Base-by-base conservation (phyloP, 2,797 vertebrate species). In the Hemibagrus guttatus region DNA sequence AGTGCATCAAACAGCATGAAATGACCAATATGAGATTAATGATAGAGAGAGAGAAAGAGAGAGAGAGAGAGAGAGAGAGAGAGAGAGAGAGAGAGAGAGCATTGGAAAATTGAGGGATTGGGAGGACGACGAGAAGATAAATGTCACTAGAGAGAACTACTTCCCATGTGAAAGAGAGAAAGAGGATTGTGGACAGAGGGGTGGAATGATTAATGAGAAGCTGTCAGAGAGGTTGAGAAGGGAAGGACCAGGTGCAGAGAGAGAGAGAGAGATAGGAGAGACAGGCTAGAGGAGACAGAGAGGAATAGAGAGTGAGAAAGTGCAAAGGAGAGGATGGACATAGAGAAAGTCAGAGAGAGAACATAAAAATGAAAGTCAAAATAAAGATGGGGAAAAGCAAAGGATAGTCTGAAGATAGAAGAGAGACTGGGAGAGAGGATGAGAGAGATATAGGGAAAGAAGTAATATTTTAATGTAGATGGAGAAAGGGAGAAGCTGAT, bases 161-260 rank as follows among this genome's bases (percentile, higher is more conserved):
- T 85, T 46, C 83, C 54, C 63, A 39, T 86, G 81, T 89, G 85
- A 89, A 84, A 76, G 78, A 83, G 74, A 90, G 87, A 91, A 83
- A 86, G 26, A 46, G 66, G 39, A 90, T n/a, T 56, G 72, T 68
- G 42, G 86, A 93, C 85, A 88, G 83, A 90, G 71, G 88, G 26
- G 83, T 23, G 56, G 28, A 86, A 94, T 96, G 95, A 95, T 96
- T 94, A 95, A 96, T 96, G 95, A 91, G 92, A 91, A 88, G 89
- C 93, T 95, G 94, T 94, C 94, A 94, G 84, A 93, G 89, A 92
- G 93, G 93, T 93, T 93, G 88, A 93, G 92, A 93, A 93, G 87
- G 88, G 90, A 89, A 91, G 78, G 88, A 91, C 91, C 93, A 93
- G 93, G 93, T 92, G 93, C 90, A 91, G 84, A 88, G 86, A 91